Base-by-base conservation (phyloP, 1,140 invertebrate genomes). In the Drosophila equinoxialis region DNA sequence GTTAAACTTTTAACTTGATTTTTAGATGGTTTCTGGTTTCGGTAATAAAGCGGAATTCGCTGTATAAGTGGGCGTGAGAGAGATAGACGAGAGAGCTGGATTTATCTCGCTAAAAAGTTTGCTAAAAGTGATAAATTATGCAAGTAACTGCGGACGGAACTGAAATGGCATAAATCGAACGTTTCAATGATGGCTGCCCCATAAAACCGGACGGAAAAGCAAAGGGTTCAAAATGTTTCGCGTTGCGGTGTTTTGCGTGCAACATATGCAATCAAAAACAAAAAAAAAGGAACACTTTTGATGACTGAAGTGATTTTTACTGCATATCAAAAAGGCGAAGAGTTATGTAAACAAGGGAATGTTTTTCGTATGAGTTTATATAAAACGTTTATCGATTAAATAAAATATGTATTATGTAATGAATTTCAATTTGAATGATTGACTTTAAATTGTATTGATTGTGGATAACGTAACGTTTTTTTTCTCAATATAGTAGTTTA, bases 1-100 rank as follows among this genome's bases (percentile, higher is more conserved):
- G 66, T 70, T 86, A 20, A 73, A 86, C 74, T 86, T 85, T 81
- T 70, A 81, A 75, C 71, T 66, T 75, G 66, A 76, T 71, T 86
- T 78, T 55, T 37, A 30, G 23, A 51, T 58, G 35, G 60, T 65
- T 62, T 73, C 26, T 37, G 30, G 67, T 64, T 48, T 48, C 37
- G 26, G 13, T 63, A 73, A 69, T 74, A 58, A 77, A 63, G 62
- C 59, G 65, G 65, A 74, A 73, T 69, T 61, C 13, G 54, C 45
- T 23, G 3, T 17, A 51, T 17, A 17, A 37, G 64, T 41, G 48
- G 58, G 33, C 54, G 20, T 6, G 17, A 20, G 7, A 48, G 14
- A 11, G 10, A 13, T 7, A 48, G 6, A 48, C 42, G 6, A 1
- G 17, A 48, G 17, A 30, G 30, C 30, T 30, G 30, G 30, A 30